Evolutionary conservation across 2,113 vertebrate genomes (phyloP).

Genomic region (Herpetotheres cachinnans): DNA sequence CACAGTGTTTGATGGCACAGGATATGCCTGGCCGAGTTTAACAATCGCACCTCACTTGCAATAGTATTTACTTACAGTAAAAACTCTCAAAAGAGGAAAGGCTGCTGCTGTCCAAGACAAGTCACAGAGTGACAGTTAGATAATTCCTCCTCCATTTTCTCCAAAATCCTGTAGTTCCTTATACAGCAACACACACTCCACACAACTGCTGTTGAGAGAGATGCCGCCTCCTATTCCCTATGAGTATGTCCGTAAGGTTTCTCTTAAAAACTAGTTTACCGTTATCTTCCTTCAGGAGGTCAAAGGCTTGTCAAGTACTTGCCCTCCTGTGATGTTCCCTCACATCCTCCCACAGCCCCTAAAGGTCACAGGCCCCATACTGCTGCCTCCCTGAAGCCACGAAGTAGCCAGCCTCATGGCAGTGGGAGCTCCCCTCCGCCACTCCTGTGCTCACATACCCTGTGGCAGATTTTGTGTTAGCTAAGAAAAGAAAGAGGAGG

Average conservation of each 20-base stretch:
- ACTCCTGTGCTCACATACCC: neutral
- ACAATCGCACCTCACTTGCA: neutral
- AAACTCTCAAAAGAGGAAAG: neutral
- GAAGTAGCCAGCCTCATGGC: neutral
- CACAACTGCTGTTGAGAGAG: neutral
- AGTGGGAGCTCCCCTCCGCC: neutral
- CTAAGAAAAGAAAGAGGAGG: neutral
- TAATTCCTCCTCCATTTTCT: neutral
- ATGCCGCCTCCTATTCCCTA: neutral
- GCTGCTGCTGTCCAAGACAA: neutral
- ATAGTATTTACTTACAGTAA: neutral
- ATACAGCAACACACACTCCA: neutral
- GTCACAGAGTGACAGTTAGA: neutral
- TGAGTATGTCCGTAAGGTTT: neutral
- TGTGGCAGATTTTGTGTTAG: neutral
- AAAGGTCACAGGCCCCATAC: neutral
- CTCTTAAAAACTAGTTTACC: neutral
- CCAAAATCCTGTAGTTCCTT: neutral
- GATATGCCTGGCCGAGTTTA: neutral
- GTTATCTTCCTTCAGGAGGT: neutral
- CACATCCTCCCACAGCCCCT: neutral
- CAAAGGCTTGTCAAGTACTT: neutral
- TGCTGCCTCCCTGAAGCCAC: neutral
- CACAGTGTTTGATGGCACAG: neutral
- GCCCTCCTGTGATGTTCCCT: neutral